Evolutionary conservation across 92 coral and sea anemone species (phyloP).

Genomic region (Parazoanthus atlanticus): DNA sequence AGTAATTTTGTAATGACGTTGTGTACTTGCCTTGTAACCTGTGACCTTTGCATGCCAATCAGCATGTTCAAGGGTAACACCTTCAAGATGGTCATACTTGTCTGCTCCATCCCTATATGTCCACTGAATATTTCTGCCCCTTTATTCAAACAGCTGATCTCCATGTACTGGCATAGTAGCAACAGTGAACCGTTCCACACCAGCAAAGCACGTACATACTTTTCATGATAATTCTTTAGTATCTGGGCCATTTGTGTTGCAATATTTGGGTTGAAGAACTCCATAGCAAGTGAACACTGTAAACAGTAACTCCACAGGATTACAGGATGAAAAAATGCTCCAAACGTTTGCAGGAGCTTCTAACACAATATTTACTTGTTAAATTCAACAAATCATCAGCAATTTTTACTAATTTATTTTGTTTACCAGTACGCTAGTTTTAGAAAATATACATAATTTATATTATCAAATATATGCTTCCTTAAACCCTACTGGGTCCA

Average conservation of each 20-base stretch:
- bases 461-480: too few species aligned
- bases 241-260: conserved; percentile 48
- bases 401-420: too few species aligned
- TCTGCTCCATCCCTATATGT: not conserved
- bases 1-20: too few species aligned
- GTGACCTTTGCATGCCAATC: not conserved
- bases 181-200: not conserved
- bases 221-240: not conserved
- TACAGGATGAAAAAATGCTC: too few species aligned
- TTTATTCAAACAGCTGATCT: not conserved
- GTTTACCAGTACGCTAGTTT: too few species aligned
- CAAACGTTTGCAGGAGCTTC: too few species aligned
- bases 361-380: too few species aligned
- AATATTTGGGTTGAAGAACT: conserved; percentile 32
- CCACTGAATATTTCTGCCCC: not conserved
- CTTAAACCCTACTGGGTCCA: not conserved
- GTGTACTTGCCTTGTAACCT: not conserved
- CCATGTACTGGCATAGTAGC: not conserved
- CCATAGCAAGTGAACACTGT: conserved; percentile 43
- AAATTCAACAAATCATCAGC: too few species aligned
- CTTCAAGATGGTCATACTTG: not conserved
- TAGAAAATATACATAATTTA: too few species aligned
- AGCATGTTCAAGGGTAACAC: not conserved
- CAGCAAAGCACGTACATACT: not conserved
- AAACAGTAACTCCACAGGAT: too few species aligned